Evolutionary conservation across 2,888 invertebrate species (phyloP).

Genomic region (Chymomyza amoena): DNA sequence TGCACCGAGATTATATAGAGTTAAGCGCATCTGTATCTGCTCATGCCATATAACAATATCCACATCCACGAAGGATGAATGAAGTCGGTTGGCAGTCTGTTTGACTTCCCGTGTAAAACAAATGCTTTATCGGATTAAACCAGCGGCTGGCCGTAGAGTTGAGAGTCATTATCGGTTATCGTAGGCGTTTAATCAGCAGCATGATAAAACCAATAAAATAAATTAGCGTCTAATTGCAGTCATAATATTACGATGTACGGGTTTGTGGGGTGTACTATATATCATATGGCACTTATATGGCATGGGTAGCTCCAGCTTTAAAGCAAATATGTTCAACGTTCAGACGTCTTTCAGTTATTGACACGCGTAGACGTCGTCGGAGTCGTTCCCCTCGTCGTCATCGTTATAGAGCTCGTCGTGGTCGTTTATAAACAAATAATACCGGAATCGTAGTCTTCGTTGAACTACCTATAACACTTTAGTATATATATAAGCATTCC

Average conservation of each 20-base stretch:
- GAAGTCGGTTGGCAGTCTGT: not conserved
- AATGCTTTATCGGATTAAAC: not conserved
- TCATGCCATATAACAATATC: not conserved
- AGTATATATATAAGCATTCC: not conserved
- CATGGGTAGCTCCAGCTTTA: constrained; percentile 21
- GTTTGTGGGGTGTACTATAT: not conserved
- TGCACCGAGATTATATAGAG: not conserved
- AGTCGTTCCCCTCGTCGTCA: not conserved
- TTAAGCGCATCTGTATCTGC: not conserved
- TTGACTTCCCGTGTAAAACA: not conserved
- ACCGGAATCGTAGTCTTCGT: not conserved
- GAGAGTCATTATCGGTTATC: constrained; percentile 31
- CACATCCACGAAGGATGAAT: no score
- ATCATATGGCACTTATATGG: not conserved
- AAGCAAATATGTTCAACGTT: constrained; percentile 17
- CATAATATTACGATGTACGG: not conserved
- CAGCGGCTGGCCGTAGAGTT: constrained; percentile 12
- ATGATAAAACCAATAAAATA: constrained; percentile 37
- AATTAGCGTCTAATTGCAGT: constrained; percentile 48
- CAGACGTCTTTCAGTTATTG: constrained; percentile 60
- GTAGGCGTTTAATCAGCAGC: constrained; percentile 37
- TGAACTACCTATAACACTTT: not conserved
- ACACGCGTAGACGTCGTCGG: constrained; percentile 40
- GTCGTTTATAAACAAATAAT: not conserved
- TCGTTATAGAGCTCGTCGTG: not conserved